Conservation (phyloP, 2,888 invertebrate genomes). For the Dynastes grantii region DNA sequence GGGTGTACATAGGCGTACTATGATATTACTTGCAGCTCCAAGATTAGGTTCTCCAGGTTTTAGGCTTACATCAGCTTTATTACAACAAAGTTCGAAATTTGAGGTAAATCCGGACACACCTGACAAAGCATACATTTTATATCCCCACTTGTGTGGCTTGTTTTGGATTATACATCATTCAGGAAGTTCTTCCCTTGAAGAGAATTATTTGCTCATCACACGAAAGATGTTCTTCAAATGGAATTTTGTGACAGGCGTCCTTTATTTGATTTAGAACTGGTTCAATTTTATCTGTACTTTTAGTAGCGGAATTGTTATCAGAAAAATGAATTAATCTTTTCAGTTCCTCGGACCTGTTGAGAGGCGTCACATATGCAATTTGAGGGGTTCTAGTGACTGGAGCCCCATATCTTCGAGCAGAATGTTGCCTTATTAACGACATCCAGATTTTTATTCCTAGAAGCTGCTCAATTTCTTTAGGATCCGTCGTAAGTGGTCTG, state of each 20-base stretch:
- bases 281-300: constrained; percentile 3
- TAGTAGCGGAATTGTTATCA: neutral
- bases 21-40: constrained; percentile 56
- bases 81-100: constrained; percentile 20
- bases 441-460: neutral
- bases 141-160: constrained; percentile 51
- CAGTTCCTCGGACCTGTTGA: neutral
- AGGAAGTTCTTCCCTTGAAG: neutral
- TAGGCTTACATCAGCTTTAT: neutral
- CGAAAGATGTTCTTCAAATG: neutral
- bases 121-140: constrained; percentile 48
- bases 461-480: constrained; percentile 6
- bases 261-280: constrained; percentile 10
- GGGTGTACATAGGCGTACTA: constrained; percentile 54
- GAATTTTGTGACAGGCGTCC: constrained; percentile 6
- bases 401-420: neutral
- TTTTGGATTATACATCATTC: neutral
- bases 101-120: constrained; percentile 32
- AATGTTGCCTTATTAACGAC: neutral
- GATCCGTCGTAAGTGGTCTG: neutral
- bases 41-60: constrained; percentile 53
- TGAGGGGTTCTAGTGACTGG: neutral
- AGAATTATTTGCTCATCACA: neutral
- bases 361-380: neutral
- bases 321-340: neutral